phyloP scores from a whole-genome alignment of 1,140 invertebrate species.

The Pseudachorutes palmiensis region DNA sequence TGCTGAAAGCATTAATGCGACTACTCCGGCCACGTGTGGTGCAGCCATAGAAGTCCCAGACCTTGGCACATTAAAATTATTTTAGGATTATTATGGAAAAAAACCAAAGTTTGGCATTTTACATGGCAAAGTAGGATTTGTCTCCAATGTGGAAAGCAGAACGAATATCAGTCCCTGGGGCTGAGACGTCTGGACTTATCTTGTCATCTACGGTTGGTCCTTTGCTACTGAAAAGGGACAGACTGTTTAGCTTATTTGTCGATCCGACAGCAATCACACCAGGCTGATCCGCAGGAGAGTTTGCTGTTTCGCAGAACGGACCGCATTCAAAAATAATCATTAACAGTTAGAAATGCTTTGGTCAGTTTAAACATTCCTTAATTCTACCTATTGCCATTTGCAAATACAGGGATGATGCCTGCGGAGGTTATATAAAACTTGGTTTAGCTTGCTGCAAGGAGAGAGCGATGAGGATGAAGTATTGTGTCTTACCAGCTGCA shows the following conservation, averaged over 20 bases:
- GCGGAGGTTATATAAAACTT: background rate
- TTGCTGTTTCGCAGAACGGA: background rate
- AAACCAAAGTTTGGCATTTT: background rate
- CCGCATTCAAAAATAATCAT: background rate
- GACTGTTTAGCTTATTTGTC: background rate
- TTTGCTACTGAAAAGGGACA: background rate
- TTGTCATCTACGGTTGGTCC: background rate
- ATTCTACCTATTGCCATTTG: constrained; percentile 10
- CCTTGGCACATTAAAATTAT: too few relatives aligned
- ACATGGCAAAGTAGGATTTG: background rate
- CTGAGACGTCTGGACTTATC: constrained; percentile 12
- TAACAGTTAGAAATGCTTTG: background rate
- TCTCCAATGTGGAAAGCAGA: constrained; percentile 5
- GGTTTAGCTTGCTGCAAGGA: background rate
- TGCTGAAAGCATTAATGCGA: background rate
- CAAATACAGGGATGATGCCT: constrained; percentile 15
- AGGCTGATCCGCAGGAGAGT: background rate
- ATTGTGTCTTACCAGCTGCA: constrained; percentile 3
- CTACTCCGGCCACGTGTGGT: constrained; percentile 1
- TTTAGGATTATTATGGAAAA: too few relatives aligned
- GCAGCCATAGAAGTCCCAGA: constrained; percentile 13
- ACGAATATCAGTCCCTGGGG: background rate
- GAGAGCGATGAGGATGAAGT: too few relatives aligned
- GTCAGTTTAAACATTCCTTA: background rate
- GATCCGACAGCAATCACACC: background rate